Percentiles rank a stretch among this genome's conserved stretches.
Conservation (phyloP, 2,888 invertebrate genomes). For the Ichneumoninae sp. region DNA sequence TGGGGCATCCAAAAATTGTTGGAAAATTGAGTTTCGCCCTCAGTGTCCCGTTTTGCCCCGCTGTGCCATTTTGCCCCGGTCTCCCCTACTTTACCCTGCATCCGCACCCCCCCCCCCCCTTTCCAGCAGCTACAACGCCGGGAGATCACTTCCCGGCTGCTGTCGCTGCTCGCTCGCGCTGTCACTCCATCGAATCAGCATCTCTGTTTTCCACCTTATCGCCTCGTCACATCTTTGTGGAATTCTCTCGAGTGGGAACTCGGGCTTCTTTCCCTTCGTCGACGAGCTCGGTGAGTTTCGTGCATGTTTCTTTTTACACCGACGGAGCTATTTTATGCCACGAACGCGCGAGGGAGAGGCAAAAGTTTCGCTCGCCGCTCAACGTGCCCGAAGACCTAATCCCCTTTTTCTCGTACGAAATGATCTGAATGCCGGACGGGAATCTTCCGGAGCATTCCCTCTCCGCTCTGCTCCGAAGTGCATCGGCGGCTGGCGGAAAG, state of each 20-base stretch:
- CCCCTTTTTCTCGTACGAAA: conserved; percentile 50
- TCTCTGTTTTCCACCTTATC: conserved; percentile 79
- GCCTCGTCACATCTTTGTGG: conserved; percentile 74
- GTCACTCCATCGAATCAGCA: conserved; percentile 81
- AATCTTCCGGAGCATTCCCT: not conserved
- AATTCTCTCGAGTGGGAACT: conserved; percentile 58
- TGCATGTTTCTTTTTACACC: conserved; percentile 15
- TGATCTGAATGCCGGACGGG: conserved; percentile 52
- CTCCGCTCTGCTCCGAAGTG: conserved; percentile 22
- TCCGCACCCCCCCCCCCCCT: conserved; percentile 1
- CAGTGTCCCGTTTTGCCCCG: too few species aligned
- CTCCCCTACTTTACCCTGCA: not conserved
- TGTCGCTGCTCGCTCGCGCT: conserved; percentile 73
- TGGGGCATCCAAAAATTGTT: too few species aligned
- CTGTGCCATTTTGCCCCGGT: too few species aligned
- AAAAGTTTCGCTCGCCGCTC: not conserved
- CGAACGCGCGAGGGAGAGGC: not conserved
- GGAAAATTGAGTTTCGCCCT: too few species aligned
- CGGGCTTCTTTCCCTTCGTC: conserved; percentile 38
- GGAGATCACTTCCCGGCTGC: conserved; percentile 69
- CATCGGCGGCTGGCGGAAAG: conserved; percentile 19
- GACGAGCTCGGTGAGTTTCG: conserved; percentile 31
- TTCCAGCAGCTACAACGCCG: conserved; percentile 42
- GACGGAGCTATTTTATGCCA: not conserved
- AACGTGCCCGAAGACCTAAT: conserved; percentile 48